These are phyloP conservation scores for Coelopa pilipes DNA, from an alignment of 2,888 invertebrate species.

Conservation along the genomic window DNA sequence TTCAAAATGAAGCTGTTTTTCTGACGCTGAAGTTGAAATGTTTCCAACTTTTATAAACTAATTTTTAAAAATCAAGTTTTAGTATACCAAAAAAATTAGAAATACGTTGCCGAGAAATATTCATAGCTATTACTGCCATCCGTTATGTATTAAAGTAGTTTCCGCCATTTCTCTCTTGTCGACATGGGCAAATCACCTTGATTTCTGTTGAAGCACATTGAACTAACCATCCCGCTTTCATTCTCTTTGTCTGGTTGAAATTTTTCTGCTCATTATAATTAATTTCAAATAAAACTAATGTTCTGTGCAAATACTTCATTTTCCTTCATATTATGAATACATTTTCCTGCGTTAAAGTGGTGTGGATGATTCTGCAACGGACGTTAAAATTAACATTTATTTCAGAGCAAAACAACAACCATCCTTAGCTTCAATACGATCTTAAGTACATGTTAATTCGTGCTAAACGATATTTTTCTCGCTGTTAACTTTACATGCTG, in stretches of 20 bases:
- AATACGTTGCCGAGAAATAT: not conserved
- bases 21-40: too few species aligned
- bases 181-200: too few species aligned
- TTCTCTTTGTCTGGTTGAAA: not conserved
- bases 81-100: too few species aligned
- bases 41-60: too few species aligned
- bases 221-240: not conserved
- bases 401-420: not conserved
- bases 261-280: not conserved
- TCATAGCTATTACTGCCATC: constrained; percentile 24
- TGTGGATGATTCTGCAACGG: not conserved
- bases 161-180: too few species aligned
- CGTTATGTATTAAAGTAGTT: not conserved
- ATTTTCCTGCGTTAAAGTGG: not conserved
- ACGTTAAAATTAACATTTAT: not conserved
- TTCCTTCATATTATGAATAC: not conserved
- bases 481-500: not conserved
- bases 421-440: not conserved
- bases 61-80: too few species aligned
- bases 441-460: not conserved
- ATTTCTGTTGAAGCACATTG: too few species aligned
- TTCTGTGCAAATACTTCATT: constrained; percentile 1
- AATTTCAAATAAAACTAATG: constrained; percentile 2
- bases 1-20: too few species aligned
- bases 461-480: constrained; percentile 3